Conservation (phyloP, 2,113 vertebrate species). For the Prolemur simus region DNA sequence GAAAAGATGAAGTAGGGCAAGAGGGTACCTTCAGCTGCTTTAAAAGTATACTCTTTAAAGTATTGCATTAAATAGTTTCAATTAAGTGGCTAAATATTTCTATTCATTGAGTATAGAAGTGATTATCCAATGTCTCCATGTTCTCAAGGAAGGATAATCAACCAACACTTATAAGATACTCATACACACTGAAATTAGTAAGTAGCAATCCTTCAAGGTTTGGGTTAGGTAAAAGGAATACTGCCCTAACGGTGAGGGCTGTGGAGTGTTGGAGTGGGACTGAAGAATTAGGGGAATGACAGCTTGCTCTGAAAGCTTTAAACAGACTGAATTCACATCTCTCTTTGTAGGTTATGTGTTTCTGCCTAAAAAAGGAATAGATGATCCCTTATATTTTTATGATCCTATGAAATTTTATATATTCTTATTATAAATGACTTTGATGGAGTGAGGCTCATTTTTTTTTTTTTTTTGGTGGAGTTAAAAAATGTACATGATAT, state of each 20-base stretch:
- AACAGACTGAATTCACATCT: not conserved
- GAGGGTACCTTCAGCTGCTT: not conserved
- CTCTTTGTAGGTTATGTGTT: not conserved
- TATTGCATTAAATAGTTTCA: not conserved
- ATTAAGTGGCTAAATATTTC: not conserved
- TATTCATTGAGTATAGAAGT: not conserved
- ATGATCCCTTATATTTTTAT: not conserved
- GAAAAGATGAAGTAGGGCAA: not conserved
- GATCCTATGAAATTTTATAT: constrained; percentile 21
- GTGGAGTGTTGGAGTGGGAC: not conserved
- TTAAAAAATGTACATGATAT: not conserved
- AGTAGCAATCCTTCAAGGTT: not conserved
- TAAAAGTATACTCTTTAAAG: not conserved
- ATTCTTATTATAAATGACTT: not conserved
- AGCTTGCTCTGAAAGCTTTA: not conserved
- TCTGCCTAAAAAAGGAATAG: not conserved
- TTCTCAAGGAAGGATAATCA: not conserved
- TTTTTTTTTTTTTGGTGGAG: not conserved
- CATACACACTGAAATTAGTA: not conserved
- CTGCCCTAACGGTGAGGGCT: not conserved
- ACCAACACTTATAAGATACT: not conserved
- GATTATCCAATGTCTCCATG: not conserved
- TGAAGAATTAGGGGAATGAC: not conserved
- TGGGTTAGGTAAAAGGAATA: not conserved
- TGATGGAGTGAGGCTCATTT: not conserved